A percentile compares a stretch with the other conserved stretches of the same genome.
phyloP scores from a whole-genome alignment of 2,888 invertebrate genomes.

The Criorhina ranunculi region DNA sequence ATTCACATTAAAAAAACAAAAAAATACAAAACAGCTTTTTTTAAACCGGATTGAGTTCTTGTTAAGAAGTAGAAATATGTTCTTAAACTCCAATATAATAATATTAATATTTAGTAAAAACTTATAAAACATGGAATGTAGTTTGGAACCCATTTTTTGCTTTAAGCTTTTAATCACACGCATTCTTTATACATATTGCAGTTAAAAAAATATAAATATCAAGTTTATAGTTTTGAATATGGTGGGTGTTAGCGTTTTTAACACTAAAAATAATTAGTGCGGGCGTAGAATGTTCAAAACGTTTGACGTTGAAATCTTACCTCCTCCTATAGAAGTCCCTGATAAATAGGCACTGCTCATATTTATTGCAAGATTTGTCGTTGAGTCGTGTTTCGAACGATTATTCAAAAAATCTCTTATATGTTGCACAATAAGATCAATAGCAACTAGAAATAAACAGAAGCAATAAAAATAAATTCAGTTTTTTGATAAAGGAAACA shows the following conservation, averaged over 20 bases:
- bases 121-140: too few species aligned
- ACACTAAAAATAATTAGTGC: constrained; percentile 61
- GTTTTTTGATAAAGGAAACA: background rate
- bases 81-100: too few species aligned
- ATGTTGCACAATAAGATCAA: constrained; percentile 98
- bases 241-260: constrained; percentile 40
- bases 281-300: constrained; percentile 60
- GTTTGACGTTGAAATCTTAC: constrained; percentile 68
- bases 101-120: too few species aligned
- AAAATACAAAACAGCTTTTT: too few species aligned
- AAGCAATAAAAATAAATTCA: constrained; percentile 20
- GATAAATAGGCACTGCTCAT: constrained; percentile 79
- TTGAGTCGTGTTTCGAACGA: constrained; percentile 83
- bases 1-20: too few species aligned
- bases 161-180: background rate
- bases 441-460: constrained; percentile 91
- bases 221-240: constrained; percentile 1
- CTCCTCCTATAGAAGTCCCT: constrained; percentile 68
- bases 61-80: too few species aligned
- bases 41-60: too few species aligned
- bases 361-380: constrained; percentile 80
- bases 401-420: constrained; percentile 94
- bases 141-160: background rate
- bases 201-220: background rate
- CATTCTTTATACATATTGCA: background rate